Base-by-base conservation (phyloP, 1,140 invertebrate species). In the Ylistrum balloti region DNA sequence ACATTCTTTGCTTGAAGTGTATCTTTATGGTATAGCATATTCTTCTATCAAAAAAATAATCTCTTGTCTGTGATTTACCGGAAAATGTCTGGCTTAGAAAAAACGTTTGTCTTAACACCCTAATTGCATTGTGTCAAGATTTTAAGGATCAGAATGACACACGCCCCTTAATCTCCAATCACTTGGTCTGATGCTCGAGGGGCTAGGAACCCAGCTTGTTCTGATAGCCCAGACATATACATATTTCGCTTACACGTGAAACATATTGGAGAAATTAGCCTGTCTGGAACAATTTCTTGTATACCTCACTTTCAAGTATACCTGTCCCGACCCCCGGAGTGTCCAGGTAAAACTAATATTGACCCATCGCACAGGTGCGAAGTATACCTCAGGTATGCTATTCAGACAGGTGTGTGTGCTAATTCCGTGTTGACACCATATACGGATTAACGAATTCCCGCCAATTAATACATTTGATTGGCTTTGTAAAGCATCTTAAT, bases 351-450 rank as follows among this genome's bases (percentile, higher is more conserved):
- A n/a, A n/a, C 56, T 5, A 74, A 74, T 74, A 74, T 74, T 74
- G 56, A 74, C 56, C 56, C 56, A 74, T 74, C 56, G 56, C 56
- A 74, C 56, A 74, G 56, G 56, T 74, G 56, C 56, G 56, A 74
- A 74, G 17, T 74, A 28, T n/a, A 74, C 56, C n/a, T 74, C 56
- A 74, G 56, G 56, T 74, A n/a, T n/a, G n/a, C 56, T 74, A 74
- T 74, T 74, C 56, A 74, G 56, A 74, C 56, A 74, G n/a, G 56
- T 74, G 56, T 74, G 56, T 28, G 5, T 9, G 56, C 56, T 74
- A n/a, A 74, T 17, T 56, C 56, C n/a, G 28, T 5, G 56, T 28
- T 74, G 3, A 74, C 56, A 74, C 56, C 56, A 74, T 74, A 1
- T 28, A 28, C 0, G 56, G 56, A n/a, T 74, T 74, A 74, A n/a